These are phyloP conservation scores for Thumatha senex DNA, from an alignment of 2,888 invertebrate genomes.

Conservation along the genomic window DNA sequence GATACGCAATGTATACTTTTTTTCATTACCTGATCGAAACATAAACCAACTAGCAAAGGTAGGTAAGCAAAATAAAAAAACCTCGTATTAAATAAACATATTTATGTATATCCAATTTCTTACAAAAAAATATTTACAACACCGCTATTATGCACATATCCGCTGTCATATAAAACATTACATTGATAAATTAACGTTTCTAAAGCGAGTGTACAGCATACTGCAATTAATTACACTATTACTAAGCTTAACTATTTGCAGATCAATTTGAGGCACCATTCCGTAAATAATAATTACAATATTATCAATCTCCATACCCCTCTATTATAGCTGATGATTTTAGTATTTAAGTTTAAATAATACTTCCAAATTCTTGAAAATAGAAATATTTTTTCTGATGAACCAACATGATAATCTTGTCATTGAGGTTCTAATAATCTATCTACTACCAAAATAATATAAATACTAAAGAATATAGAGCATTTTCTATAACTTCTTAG, in stretches of 20 bases:
- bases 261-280: constrained; percentile 73
- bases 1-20: too few relatives aligned
- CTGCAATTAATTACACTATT: constrained; percentile 45
- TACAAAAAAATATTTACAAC: constrained; percentile 82
- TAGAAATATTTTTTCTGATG: constrained; percentile 4
- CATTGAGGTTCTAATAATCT: too few relatives aligned
- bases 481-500: too few relatives aligned
- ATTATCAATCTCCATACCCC: constrained; percentile 25
- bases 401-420: not conserved
- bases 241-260: constrained; percentile 61
- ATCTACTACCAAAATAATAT: not conserved
- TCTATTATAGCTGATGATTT: constrained; percentile 2
- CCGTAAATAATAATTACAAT: constrained; percentile 49
- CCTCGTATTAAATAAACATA: constrained; percentile 70
- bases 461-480: constrained; percentile 6
- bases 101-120: constrained; percentile 77
- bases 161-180: constrained; percentile 78
- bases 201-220: constrained; percentile 72
- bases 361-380: constrained; percentile 9
- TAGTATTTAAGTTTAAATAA: constrained; percentile 11
- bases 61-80: constrained; percentile 46
- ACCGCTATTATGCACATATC: constrained; percentile 78
- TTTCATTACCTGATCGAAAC: too few relatives aligned
- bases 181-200: constrained; percentile 73
- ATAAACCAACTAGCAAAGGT: too few relatives aligned